Evolutionary conservation across 2,888 invertebrate species (phyloP).

Genomic region (Hedya salicella): DNA sequence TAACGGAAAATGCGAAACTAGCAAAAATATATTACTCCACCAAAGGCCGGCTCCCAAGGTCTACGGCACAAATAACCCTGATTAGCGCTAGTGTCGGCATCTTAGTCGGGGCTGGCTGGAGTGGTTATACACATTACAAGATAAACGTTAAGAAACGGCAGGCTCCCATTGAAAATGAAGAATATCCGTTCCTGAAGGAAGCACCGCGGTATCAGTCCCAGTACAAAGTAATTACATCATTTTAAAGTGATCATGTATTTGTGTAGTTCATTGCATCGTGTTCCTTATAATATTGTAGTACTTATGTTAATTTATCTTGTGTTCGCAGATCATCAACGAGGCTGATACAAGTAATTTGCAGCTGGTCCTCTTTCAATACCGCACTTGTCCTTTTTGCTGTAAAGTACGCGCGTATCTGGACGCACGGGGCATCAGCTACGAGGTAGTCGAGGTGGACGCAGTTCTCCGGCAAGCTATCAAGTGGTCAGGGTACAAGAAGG

Average conservation of each 20-base stretch:
- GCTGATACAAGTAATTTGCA: slow-evolving; percentile 88
- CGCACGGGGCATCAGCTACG: slow-evolving; percentile 96
- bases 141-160: slow-evolving; percentile 68
- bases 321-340: slow-evolving; percentile 86
- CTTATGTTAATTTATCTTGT: not conserved
- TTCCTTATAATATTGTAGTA: not conserved
- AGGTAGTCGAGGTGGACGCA: slow-evolving; percentile 98
- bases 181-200: slow-evolving; percentile 72
- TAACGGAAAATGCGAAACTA: slow-evolving; percentile 63
- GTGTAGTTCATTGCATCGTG: not conserved
- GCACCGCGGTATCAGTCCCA: slow-evolving; percentile 82
- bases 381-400: slow-evolving; percentile 99
- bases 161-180: slow-evolving; percentile 66
- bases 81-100: slow-evolving; percentile 86
- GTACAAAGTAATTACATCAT: slow-evolving; percentile 69
- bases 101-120: slow-evolving; percentile 82
- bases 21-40: slow-evolving; percentile 67
- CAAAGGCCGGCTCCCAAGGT: slow-evolving; percentile 68
- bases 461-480: slow-evolving; percentile 95
- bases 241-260: not conserved
- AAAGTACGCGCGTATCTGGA: slow-evolving; percentile 96
- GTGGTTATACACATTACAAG: slow-evolving; percentile 81
- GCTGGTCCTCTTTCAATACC: slow-evolving; percentile 96
- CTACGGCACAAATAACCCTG: slow-evolving; percentile 80
- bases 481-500: slow-evolving; percentile 98